Percentiles rank a stretch among this genome's conserved stretches.
These are phyloP conservation scores for Bos indicus DNA, from an alignment of 2,113 vertebrate species.

Conservation along the genomic window DNA sequence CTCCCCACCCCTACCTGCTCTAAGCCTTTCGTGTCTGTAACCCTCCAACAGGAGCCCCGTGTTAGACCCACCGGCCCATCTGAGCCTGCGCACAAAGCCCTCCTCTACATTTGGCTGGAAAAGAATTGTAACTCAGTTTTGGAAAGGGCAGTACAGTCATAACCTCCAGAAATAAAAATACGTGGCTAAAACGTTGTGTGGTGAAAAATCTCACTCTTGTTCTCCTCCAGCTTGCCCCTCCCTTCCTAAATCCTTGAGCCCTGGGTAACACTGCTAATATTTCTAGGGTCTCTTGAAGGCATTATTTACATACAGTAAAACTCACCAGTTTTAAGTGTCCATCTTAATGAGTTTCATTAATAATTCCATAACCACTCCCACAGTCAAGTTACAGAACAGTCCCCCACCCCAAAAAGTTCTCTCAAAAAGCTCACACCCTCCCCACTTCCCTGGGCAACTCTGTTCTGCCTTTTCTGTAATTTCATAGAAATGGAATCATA, in stretches of 20 bases:
- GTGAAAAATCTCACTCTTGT: background rate
- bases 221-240: background rate
- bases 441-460: background rate
- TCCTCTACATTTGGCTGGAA: background rate
- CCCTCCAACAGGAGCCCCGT: background rate
- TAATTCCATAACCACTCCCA: background rate
- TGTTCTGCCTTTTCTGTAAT: background rate
- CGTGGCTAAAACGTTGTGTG: too few species aligned
- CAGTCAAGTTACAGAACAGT: background rate
- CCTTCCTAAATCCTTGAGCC: background rate
- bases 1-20: too few species aligned
- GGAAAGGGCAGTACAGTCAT: background rate
- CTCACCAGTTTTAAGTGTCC: background rate
- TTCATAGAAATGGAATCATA: background rate
- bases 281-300: background rate
- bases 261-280: background rate
- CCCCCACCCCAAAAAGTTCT: background rate
- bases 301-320: background rate
- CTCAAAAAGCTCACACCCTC: accelerated
- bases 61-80: background rate
- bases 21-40: background rate
- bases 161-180: background rate
- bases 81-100: background rate
- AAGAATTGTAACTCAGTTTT: background rate
- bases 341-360: background rate